Base-by-base conservation (phyloP, 2,888 invertebrate species). In the Megastigmus dorsalis region DNA sequence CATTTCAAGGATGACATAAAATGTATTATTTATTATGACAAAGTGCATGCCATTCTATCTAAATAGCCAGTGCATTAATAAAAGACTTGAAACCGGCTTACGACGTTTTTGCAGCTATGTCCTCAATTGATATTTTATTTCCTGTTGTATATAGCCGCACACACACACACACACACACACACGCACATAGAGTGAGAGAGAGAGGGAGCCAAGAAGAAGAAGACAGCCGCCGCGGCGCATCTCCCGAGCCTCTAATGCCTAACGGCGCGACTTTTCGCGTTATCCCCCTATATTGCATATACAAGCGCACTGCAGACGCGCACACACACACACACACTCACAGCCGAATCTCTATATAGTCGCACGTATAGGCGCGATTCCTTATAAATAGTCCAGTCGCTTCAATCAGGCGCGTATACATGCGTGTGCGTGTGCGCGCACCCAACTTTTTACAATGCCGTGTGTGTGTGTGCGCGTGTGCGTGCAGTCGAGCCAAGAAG, bases 111-210 rank as follows among this genome's bases (percentile, higher is more conserved):
- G 59, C 72, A 50, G 59, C 28, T 28, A 59, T 26, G 67, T 67
- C 73, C 67, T 73, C 60, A 73, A 73, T 67, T 60, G 67, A 73
- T 73, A 67, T 67, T 67, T 67, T 73, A 73, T 73, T 73, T 45
- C 59, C 72, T 72, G 63, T 63, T 52, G 54, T 52, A 59, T 36
- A 45, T 15, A 43, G 36, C 28, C 33, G 36, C 23, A 15, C 33
- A 2, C 38, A 0, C 38, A 18, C 20, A 10, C 1, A 45, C 15
- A 36, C 5, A 20, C 13, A n/a, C 63, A 26, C 36, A 15, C 54
- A 7, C n/a, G n/a, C n/a, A n/a, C n/a, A n/a, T n/a, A n/a, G n/a
- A n/a, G n/a, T n/a, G n/a, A n/a, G n/a, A n/a, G n/a, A n/a, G n/a
- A n/a, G n/a, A n/a, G n/a, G n/a, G n/a, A n/a, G n/a, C n/a, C n/a